Percentiles rank a stretch among this genome's conserved stretches.
Conservation (phyloP, 1,140 invertebrate genomes). For the Spodoptera litura region DNA sequence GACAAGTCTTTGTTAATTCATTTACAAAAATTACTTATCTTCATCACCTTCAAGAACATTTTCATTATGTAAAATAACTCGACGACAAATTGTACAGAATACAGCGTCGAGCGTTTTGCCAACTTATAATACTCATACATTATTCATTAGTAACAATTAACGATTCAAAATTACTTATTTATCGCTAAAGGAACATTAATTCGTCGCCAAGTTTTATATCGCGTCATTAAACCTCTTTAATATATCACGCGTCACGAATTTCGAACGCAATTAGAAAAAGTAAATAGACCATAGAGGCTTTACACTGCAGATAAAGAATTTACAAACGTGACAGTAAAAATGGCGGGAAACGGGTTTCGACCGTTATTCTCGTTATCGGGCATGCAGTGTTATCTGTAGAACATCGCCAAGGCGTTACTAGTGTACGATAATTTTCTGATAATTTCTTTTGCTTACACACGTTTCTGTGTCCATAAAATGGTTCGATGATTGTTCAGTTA, state of each 20-base stretch:
- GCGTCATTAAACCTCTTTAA: constrained; percentile 50
- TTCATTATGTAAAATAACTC: constrained; percentile 42
- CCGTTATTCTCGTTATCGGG: constrained; percentile 73
- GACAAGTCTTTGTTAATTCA: constrained; percentile 39
- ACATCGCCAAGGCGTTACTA: constrained; percentile 56
- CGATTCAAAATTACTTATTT: constrained; percentile 49
- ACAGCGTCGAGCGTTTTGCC: constrained; percentile 31
- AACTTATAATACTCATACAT: constrained; percentile 41
- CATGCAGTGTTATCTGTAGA: constrained; percentile 51
- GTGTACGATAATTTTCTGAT: constrained; percentile 50
- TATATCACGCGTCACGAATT: constrained; percentile 58
- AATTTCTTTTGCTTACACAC: constrained; percentile 57
- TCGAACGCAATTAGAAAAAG: constrained; percentile 62
- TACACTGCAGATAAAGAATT: constrained; percentile 63
- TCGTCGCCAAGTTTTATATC: constrained; percentile 41
- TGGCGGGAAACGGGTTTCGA: constrained; percentile 66
- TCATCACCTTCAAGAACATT: constrained; percentile 44
- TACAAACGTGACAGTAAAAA: constrained; percentile 60
- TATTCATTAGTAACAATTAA: constrained; percentile 47
- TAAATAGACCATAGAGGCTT: constrained; percentile 69
- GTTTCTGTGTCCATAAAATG: constrained; percentile 33
- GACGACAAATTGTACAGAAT: constrained; percentile 30
- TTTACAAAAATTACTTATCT: constrained; percentile 41
- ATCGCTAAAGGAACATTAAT: constrained; percentile 41
- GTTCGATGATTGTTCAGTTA: constrained; percentile 28